phyloP scores from a whole-genome alignment of 2,797 vertebrate genomes.

The Mormyrus hasselquistii region DNA sequence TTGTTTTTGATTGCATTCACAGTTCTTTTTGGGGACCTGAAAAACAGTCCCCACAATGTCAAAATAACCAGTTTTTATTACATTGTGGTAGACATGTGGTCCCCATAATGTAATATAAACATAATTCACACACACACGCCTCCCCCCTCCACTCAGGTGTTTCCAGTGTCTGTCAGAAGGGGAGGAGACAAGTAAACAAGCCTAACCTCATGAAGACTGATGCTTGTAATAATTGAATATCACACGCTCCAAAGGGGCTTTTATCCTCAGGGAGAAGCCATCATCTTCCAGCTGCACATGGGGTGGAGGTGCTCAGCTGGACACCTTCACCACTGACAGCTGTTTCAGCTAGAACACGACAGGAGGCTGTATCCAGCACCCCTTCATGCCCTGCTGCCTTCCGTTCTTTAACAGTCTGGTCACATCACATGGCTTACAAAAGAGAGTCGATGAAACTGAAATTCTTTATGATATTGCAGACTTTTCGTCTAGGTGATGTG shows the following conservation, averaged over 20 bases:
- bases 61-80: background rate
- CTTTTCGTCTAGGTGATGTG: background rate
- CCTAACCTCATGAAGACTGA: background rate
- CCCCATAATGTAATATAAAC: background rate
- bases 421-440: background rate
- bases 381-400: background rate
- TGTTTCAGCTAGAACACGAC: background rate
- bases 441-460: background rate
- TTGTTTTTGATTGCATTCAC: background rate
- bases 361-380: background rate
- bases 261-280: background rate
- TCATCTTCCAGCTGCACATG: background rate
- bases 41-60: background rate
- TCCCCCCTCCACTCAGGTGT: background rate
- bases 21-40: background rate
- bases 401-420: background rate
- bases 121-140: background rate
- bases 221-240: constrained; percentile 14
- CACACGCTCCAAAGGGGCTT: background rate
- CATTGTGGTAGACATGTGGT: background rate
- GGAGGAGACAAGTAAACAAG: background rate
- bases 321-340: background rate
- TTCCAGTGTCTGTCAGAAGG: background rate
- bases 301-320: background rate
- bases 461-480: background rate